A percentile compares a stretch with the other conserved stretches of the same genome.
These are phyloP conservation scores for Myotis pilosus DNA, from an alignment of 2,797 vertebrate genomes.

Conservation along the genomic window DNA sequence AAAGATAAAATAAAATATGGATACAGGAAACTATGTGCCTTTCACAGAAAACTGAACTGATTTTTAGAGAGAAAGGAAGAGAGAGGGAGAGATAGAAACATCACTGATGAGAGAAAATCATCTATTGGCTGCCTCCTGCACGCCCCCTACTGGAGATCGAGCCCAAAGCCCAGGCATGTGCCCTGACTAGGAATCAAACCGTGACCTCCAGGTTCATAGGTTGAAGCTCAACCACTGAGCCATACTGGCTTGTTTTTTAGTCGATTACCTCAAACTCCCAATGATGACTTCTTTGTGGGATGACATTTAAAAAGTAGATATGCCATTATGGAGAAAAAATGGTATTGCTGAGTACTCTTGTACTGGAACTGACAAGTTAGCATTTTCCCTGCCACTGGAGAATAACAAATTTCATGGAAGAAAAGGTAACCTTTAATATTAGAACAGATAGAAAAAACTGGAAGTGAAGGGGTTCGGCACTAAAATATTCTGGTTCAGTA, in stretches of 20 bases:
- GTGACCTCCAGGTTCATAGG: not conserved
- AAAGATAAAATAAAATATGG: not conserved
- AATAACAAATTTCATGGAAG: not conserved
- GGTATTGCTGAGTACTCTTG: not conserved
- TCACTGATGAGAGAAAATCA: not conserved
- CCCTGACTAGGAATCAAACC: not conserved
- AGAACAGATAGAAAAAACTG: slow-evolving; percentile 24
- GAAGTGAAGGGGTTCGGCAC: not conserved
- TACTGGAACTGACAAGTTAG: not conserved
- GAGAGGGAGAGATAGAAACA: not conserved
- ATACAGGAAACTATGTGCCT: not conserved
- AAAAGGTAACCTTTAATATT: not conserved
- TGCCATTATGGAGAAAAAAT: not conserved
- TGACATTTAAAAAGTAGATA: not conserved
- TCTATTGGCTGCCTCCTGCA: not conserved
- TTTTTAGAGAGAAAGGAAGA: not conserved
- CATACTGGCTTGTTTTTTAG: not conserved
- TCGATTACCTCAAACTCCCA: not conserved
- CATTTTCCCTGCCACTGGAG: not conserved
- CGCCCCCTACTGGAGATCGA: no score
- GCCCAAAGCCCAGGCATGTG: not conserved
- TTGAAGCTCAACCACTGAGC: not conserved
- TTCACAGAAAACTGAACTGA: not conserved
- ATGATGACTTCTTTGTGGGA: not conserved
- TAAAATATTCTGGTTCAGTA: slow-evolving; percentile 28